phyloP scores from a whole-genome alignment of 2,113 vertebrate species.

The Anser cygnoides region DNA sequence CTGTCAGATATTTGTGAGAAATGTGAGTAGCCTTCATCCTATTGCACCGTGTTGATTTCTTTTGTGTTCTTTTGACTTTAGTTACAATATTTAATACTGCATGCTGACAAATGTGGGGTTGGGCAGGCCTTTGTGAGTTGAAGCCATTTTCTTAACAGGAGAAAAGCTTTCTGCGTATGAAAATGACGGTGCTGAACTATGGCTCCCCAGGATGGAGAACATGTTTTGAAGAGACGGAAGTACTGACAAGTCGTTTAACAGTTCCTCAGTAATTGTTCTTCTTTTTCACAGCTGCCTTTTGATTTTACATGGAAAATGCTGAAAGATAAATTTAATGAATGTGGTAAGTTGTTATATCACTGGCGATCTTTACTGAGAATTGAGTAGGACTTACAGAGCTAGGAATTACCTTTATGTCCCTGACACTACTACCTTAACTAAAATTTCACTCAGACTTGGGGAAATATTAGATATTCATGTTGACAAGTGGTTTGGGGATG shows the following conservation, averaged over 20 bases:
- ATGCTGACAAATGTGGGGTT: not conserved
- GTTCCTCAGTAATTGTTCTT: not conserved
- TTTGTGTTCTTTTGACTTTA: fast-evolving
- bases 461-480: not conserved
- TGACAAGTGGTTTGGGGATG: not conserved
- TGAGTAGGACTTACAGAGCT: not conserved
- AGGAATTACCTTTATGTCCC: not conserved
- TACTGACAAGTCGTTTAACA: not conserved
- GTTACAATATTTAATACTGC: fast-evolving
- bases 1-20: conserved; percentile 98
- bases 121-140: not conserved
- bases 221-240: not conserved
- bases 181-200: not conserved
- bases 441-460: not conserved
- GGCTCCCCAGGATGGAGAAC: fast-evolving
- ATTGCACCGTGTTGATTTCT: not conserved
- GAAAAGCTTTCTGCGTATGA: not conserved
- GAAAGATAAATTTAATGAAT: conserved; percentile 96
- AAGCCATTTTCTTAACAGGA: not conserved
- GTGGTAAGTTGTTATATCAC: conserved; percentile 80
- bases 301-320: conserved; percentile 99
- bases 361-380: not conserved
- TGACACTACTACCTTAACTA: no score
- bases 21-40: conserved; percentile 81
- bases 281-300: conserved; percentile 89